Conservation (phyloP, 2,888 invertebrate species). For the Melinopterus prodromus region DNA sequence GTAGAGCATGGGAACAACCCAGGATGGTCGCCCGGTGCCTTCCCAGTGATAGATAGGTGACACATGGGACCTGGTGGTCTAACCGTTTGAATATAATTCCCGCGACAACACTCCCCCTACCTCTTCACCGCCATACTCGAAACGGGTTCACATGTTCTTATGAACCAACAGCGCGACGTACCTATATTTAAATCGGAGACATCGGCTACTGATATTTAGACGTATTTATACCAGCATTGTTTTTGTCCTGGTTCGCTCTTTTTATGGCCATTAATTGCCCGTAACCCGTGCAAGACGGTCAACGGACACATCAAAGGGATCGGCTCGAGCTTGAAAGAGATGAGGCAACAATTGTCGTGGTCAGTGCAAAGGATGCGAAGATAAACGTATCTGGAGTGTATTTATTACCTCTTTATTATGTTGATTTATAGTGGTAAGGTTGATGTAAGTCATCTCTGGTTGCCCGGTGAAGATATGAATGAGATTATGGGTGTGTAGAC, state of each 20-base stretch:
- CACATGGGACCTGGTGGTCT: slow-evolving; percentile 57
- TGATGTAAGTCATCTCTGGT: background rate
- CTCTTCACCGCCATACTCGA: background rate
- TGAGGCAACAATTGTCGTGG: background rate
- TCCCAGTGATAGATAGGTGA: slow-evolving; percentile 56
- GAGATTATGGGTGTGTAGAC: background rate
- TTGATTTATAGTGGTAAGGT: slow-evolving; percentile 13
- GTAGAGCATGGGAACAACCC: slow-evolving; percentile 19
- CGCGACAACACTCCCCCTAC: slow-evolving; percentile 5
- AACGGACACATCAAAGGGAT: slow-evolving; percentile 21
- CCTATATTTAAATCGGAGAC: slow-evolving; percentile 19
- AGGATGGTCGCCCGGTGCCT: slow-evolving; percentile 14
- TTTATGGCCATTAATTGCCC: slow-evolving; percentile 24
- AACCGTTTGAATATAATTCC: slow-evolving; percentile 58
- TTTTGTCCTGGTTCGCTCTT: slow-evolving; percentile 9
- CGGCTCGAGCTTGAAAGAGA: background rate
- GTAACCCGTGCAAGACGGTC: slow-evolving; percentile 19
- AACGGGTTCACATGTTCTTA: slow-evolving; percentile 17
- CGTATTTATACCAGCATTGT: slow-evolving; percentile 24
- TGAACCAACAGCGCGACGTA: slow-evolving; percentile 7
- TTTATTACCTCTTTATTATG: slow-evolving; percentile 23
- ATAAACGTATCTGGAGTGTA: slow-evolving; percentile 21
- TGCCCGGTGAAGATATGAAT: background rate
- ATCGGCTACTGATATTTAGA: slow-evolving; percentile 22
- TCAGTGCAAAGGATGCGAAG: background rate